These are phyloP conservation scores for Lophius americanus DNA, from an alignment of 2,797 vertebrate species.

Conservation along the genomic window DNA sequence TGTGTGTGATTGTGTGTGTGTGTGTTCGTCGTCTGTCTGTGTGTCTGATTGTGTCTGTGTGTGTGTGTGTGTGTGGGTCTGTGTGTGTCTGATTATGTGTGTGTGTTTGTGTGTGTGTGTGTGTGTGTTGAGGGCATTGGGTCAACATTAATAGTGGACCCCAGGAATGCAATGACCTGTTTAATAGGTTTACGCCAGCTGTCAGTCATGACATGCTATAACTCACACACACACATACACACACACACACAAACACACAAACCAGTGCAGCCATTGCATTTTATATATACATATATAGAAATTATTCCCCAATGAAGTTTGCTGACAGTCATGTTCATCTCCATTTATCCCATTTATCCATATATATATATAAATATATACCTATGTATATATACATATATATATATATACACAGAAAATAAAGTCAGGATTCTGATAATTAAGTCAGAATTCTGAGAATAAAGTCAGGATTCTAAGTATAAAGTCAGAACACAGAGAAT, in stretches of 20 bases:
- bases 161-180: constrained; percentile 71
- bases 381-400: no score
- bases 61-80: constrained; percentile 15
- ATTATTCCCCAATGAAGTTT: no score
- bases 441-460: no score
- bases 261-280: neutral
- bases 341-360: no score
- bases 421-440: no score
- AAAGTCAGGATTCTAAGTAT: no score
- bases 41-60: constrained; percentile 19
- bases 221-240: constrained; percentile 45
- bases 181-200: constrained; percentile 79
- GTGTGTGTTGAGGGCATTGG: constrained; percentile 35
- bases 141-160: constrained; percentile 68
- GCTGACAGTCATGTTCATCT: neutral
- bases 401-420: no score
- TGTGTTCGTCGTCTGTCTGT: neutral
- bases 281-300: neutral
- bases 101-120: constrained; percentile 19
- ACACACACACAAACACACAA: neutral
- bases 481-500: no score
- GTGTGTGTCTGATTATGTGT: constrained; percentile 13
- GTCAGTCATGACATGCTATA: constrained; percentile 73
- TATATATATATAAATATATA: neutral
- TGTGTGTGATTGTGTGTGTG: constrained; percentile 21